Evolutionary conservation across 2,797 vertebrate species (phyloP).

Genomic region (Miopithecus talapoin): DNA sequence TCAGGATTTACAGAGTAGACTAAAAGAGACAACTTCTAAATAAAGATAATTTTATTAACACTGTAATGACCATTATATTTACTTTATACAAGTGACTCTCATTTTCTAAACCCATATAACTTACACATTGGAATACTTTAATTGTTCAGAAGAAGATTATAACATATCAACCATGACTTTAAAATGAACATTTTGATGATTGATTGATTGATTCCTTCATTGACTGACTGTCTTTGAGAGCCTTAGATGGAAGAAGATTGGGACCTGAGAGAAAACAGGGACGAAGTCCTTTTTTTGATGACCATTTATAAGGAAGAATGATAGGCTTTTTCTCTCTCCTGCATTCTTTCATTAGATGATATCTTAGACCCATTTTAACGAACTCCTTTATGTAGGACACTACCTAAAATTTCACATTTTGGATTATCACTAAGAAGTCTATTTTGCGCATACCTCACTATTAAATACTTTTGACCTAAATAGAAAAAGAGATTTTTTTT

Average conservation of each 20-base stretch:
- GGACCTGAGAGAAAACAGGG: neutral
- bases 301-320: neutral
- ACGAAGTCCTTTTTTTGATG: neutral
- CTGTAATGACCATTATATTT: neutral
- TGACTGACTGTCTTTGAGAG: neutral
- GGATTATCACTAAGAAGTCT: neutral
- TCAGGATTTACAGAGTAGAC: neutral
- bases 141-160: neutral
- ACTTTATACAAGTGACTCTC: neutral
- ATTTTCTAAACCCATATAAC: neutral
- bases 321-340: neutral
- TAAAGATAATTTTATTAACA: neutral
- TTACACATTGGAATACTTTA: neutral
- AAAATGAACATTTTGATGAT: neutral
- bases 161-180: neutral
- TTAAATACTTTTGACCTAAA: constrained; percentile 27
- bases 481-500: neutral
- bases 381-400: neutral
- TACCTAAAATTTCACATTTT: constrained; percentile 10
- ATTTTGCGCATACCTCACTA: neutral
- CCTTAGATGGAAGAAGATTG: neutral
- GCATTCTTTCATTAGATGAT: neutral
- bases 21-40: neutral
- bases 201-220: neutral
- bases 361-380: neutral